Percentiles rank a stretch among this genome's conserved stretches.
Conservation (phyloP, 2,797 vertebrate genomes). For the Ctenochaetus hawaiiensis region DNA sequence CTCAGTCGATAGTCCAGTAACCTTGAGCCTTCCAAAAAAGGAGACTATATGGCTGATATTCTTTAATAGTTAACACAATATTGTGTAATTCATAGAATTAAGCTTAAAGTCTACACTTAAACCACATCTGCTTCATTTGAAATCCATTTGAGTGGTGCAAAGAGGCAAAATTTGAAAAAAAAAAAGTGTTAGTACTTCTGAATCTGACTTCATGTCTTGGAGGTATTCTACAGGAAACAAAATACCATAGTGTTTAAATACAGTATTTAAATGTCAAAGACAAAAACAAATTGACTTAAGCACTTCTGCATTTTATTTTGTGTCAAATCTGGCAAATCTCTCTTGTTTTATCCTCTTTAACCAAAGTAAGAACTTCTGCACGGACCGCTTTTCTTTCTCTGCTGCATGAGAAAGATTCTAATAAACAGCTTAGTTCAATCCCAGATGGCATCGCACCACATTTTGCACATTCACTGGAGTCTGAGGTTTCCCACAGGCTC, state of each 20-base stretch:
- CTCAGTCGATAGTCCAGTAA: no score
- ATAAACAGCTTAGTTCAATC: slow-evolving; percentile 11
- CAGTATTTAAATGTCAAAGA: background rate
- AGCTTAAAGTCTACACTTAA: no score
- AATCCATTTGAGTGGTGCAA: no score
- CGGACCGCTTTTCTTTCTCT: background rate
- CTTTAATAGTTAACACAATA: no score
- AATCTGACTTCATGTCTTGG: background rate
- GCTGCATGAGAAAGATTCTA: slow-evolving; percentile 2
- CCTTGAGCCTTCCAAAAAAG: no score
- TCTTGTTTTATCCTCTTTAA: slow-evolving; percentile 8
- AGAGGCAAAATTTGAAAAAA: no score
- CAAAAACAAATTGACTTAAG: background rate
- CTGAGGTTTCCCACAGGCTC: slow-evolving; percentile 34
- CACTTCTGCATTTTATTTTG: no score
- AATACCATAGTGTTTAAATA: background rate
- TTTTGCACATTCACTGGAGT: slow-evolving; percentile 30
- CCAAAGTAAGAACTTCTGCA: background rate
- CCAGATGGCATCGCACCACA: slow-evolving; percentile 16
- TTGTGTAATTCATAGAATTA: no score
- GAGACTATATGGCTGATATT: no score
- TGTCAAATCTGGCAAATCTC: background rate
- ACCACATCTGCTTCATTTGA: no score
- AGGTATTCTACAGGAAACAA: background rate
- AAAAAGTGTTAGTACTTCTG: background rate